phyloP scores from a whole-genome alignment of 2,113 vertebrate genomes.

The Meleagris gallopavo region DNA sequence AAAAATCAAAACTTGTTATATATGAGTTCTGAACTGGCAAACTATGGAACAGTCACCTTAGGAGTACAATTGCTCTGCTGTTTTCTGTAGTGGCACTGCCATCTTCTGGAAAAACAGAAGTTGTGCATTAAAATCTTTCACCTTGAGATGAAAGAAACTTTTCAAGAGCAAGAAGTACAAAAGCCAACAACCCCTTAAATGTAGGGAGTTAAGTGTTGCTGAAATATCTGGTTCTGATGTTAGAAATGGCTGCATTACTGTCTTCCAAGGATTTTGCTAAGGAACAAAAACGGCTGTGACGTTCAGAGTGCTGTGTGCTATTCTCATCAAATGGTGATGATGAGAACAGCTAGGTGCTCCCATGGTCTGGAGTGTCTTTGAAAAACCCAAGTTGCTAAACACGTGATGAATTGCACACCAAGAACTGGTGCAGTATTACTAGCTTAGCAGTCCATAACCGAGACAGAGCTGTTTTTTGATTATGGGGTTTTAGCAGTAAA shows the following conservation, averaged over 20 bases:
- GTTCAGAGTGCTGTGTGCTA: not conserved
- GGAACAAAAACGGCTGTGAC: not conserved
- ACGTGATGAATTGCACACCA: not conserved
- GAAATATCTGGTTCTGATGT: not conserved
- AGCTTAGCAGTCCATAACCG: not conserved
- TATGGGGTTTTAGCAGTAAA: not conserved
- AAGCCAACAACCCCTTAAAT: not conserved
- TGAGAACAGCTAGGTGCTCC: not conserved
- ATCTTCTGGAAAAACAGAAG: conserved; percentile 67
- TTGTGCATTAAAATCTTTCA: conserved; percentile 7
- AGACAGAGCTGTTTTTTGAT: not conserved
- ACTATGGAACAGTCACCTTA: conserved; percentile 47
- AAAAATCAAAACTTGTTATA: conserved; percentile 57
- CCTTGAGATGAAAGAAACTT: conserved; percentile 38
- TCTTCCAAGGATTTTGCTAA: not conserved
- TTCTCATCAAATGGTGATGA: not conserved
- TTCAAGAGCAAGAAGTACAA: not conserved
- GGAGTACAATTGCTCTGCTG: not conserved
- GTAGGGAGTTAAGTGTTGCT: not conserved
- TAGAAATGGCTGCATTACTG: not conserved
- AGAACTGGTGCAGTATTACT: not conserved
- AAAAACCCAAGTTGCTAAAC: not conserved
- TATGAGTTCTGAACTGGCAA: conserved; percentile 36
- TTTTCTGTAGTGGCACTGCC: conserved; percentile 73
- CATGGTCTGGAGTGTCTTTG: not conserved